Conservation (phyloP, 92 coral and sea anemone species). For the Heteractis magnifica region DNA sequence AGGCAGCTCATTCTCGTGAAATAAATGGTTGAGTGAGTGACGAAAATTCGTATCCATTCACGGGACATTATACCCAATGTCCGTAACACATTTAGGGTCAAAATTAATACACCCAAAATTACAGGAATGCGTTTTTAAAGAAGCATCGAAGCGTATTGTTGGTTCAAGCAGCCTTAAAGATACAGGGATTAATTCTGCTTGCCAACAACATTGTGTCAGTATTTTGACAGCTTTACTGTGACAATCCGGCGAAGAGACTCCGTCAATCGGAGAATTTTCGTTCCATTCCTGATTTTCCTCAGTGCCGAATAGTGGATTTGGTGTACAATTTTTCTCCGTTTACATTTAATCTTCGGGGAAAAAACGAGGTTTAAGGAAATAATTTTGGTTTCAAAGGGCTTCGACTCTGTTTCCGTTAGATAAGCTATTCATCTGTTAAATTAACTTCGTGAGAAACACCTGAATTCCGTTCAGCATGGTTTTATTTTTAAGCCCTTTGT, state of each 20-base stretch:
- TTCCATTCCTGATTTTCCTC: neutral
- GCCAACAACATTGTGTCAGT: neutral
- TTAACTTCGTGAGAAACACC: neutral
- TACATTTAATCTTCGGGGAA: neutral
- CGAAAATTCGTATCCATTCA: neutral
- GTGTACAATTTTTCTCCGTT: neutral
- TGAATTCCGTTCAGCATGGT: neutral
- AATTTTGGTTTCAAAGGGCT: neutral
- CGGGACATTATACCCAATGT: neutral
- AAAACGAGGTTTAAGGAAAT: neutral
- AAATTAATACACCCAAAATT: neutral
- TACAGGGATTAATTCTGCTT: neutral
- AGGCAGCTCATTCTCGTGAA: neutral
- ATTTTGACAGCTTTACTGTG: neutral
- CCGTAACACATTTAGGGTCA: neutral
- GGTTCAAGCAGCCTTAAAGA: neutral
- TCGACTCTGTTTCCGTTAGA: neutral
- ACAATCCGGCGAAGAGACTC: neutral
- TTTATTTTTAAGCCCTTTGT: neutral
- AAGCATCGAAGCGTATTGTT: constrained; percentile 7
- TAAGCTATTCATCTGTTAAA: neutral
- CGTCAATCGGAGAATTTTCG: neutral
- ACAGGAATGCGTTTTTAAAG: neutral
- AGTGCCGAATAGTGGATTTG: neutral
- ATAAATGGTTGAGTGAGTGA: neutral